Base-by-base conservation (phyloP, 2,888 invertebrate genomes). In the Ferdinandea cuprea region DNA sequence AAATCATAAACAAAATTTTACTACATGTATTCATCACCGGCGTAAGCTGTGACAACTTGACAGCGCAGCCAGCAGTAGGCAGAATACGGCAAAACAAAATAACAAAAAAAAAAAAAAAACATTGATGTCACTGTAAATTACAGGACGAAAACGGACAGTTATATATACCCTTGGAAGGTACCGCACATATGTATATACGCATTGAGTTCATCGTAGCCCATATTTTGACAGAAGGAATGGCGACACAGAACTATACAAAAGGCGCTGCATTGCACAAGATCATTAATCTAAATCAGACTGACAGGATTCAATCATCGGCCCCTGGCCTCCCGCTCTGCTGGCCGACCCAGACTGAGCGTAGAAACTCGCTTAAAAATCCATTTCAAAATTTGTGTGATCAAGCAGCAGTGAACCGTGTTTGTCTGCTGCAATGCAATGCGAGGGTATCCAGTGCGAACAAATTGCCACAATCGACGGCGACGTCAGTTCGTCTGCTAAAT, bases 241-340 rank as follows among this genome's bases (percentile, higher is more conserved):
- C 44, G 71, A 54, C 40, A 15, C 37, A 11, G 54, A 28, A 1
- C 9, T 44, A 44, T 9, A n/a, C 17, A 11, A 0, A 44, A 13
- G 7, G 15, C 66, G 44, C 40, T 30, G 50, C 61, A 50, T 19
- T 35, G 32, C 65, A 42, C 72, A 72, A 13, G 72, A 83, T 77
- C 83, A 83, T 83, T 77, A 83, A 83, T 83, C 78, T 78, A 78
- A 77, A 83, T 83, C 83, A 83, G 83, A 63, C 78, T 83, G 83
- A 83, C 83, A 83, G 83, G 83, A 78, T 83, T 83, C 78, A 83
- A 83, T 83, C 78, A 83, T 73, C 63, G 17, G 58, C 25, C 25
- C 25, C 5, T n/a, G n/a, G n/a, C n/a, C n/a, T n/a, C n/a, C n/a
- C n/a, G n/a, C n/a, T n/a, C n/a, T 25, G 25, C 25, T 5, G 25